Evolutionary conservation across 1,140 invertebrate species (phyloP), one percentile per base, ranked within the genome.

Genomic region (Zaprionus tsacasi): DNA sequence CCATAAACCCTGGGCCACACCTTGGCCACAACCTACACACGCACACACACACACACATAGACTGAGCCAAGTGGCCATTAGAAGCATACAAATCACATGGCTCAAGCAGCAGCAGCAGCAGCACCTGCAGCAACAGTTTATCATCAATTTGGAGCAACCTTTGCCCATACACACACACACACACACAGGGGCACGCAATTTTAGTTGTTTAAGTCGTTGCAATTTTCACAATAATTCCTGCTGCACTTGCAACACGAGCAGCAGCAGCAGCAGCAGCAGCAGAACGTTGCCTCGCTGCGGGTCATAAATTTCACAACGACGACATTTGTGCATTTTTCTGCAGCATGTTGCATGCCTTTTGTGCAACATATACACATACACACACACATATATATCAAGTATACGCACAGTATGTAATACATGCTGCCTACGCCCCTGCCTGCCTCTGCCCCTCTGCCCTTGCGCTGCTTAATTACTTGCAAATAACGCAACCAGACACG

Each of bases 191-290:
- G 82, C 45, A 82, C 21, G 2, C 21, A 85, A 87, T 87, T 88
- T 87, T 87, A 87, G 83, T 87, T 87, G 83, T 87, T 87, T 82
- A 87, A 88, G 79, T 87, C 83, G 66, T 15, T 82, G 79, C 83
- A 87, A 87, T 87, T 86, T 88, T 77, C 63, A 80, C 83, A 87
- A 87, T 88, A 87, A 82, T 87, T 82, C 60, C 21, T 21, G 21
- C 21, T 76, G 83, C 70, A 79, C 83, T 45, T 57, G 66, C 58
- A 63, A 54, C 59, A 38, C 33, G 33, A 54, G 25, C 17, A 59
- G 33, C 61, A 71, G 36, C 38, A 40, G 40, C 40, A 43, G n/a
- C 38, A 21, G 21, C 52, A 55, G 35, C 60, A 56, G 68, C 58
- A 64, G 55, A 50, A 45, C 40, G 6, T 45, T 45, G 75, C 77